phyloP scores from a whole-genome alignment of 2,113 vertebrate species.

The Vombatus ursinus region DNA sequence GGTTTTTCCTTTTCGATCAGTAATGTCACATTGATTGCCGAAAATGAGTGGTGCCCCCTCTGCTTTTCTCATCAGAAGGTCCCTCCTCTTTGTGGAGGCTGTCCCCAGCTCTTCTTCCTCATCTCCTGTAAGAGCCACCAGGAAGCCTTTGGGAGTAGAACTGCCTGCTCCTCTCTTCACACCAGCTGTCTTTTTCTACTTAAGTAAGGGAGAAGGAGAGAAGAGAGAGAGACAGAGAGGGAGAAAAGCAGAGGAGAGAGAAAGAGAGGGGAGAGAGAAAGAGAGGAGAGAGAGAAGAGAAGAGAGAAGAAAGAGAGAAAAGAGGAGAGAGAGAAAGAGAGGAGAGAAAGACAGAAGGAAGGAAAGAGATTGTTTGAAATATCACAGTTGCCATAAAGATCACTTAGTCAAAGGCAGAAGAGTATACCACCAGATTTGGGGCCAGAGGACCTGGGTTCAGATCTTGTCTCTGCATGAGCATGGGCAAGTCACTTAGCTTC shows the following conservation, averaged over 20 bases:
- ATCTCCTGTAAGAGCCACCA: background rate
- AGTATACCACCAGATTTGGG: background rate
- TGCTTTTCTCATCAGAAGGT: background rate
- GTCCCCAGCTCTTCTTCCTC: slow-evolving; percentile 8
- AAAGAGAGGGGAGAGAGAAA: background rate
- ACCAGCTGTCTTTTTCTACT: background rate
- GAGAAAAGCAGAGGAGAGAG: background rate
- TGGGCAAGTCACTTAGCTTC: background rate
- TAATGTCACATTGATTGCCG: slow-evolving; percentile 48
- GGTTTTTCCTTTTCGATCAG: slow-evolving; percentile 56
- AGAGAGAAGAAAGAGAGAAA: background rate
- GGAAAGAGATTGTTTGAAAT: background rate
- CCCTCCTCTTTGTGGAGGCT: slow-evolving; percentile 23
- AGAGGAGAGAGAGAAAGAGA: background rate
- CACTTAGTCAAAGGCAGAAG: background rate
- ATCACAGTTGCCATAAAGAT: background rate
- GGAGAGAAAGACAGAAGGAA: background rate
- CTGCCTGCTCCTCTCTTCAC: background rate
- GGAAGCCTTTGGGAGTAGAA: slow-evolving; percentile 10
- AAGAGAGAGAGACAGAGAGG: background rate
- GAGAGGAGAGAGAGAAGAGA: background rate
- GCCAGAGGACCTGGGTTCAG: background rate
- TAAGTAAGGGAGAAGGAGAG: background rate
- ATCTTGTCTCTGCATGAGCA: background rate
- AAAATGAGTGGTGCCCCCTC: slow-evolving; percentile 51